A percentile compares a stretch with the other conserved stretches of the same genome.
These are phyloP conservation scores for Onchidella celtica DNA, from an alignment of 2,888 invertebrate genomes.

Conservation along the genomic window DNA sequence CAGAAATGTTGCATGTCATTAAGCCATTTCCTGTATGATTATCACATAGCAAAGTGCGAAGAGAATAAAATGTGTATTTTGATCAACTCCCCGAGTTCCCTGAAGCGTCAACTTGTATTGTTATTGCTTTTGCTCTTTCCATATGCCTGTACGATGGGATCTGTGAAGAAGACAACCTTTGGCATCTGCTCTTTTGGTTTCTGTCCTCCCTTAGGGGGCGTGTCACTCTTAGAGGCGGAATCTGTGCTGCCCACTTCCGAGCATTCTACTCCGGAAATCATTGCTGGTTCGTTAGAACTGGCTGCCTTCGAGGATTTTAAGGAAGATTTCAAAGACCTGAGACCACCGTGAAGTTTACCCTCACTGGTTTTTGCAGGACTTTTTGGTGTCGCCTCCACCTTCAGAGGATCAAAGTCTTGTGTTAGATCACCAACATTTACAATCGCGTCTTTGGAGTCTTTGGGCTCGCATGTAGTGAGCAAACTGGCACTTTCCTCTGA, in stretches of 20 bases:
- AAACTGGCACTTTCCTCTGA: constrained; percentile 34
- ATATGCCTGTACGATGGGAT: constrained; percentile 40
- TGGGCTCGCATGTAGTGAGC: constrained; percentile 39
- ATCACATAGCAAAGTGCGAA: no score
- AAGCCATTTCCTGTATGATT: no score
- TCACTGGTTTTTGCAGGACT: constrained; percentile 32
- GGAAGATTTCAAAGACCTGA: constrained; percentile 37
- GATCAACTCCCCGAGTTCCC: background rate
- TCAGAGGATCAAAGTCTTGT: constrained; percentile 54
- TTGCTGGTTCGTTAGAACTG: constrained; percentile 20
- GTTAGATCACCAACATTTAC: constrained; percentile 9
- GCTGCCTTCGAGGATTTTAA: constrained; percentile 16
- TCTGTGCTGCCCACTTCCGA: constrained; percentile 44
- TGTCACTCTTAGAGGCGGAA: constrained; percentile 11
- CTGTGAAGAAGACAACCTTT: constrained; percentile 46
- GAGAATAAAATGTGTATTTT: no score
- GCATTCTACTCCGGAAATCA: constrained; percentile 42
- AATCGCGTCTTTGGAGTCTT: constrained; percentile 30
- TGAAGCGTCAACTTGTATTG: constrained; percentile 37
- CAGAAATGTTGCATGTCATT: no score
- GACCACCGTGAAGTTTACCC: constrained; percentile 7
- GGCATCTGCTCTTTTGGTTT: constrained; percentile 32
- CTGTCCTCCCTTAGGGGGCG: constrained; percentile 5
- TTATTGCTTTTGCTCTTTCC: constrained; percentile 42
- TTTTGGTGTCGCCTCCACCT: constrained; percentile 50